Evolutionary conservation across 2,888 invertebrate genomes (phyloP).

Genomic region (Apocheima hispidaria): DNA sequence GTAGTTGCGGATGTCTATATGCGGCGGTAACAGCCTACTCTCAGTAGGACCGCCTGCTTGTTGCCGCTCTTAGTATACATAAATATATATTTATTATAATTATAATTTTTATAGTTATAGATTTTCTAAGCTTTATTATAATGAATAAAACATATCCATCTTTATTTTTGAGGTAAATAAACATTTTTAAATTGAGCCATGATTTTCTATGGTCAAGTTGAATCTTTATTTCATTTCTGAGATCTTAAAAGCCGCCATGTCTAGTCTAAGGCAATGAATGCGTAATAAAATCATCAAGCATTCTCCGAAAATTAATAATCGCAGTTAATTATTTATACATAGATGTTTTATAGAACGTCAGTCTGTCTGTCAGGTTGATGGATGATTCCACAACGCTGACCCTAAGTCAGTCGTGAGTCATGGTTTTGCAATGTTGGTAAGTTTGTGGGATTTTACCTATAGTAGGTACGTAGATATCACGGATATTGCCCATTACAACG

Average conservation of each 20-base stretch:
- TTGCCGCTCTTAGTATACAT: too few species aligned
- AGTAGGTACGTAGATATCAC: background rate
- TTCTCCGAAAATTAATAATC: constrained; percentile 48
- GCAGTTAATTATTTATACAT: constrained; percentile 53
- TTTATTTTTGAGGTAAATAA: too few species aligned
- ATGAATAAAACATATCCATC: too few species aligned
- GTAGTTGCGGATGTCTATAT: too few species aligned
- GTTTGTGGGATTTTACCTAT: background rate
- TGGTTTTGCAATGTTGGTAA: constrained; percentile 35
- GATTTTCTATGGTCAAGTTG: too few species aligned
- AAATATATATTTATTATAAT: too few species aligned
- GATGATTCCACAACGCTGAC: constrained; percentile 61
- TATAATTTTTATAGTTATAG: too few species aligned
- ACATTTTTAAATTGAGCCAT: too few species aligned
- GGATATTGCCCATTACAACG: background rate
- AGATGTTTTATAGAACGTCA: constrained; percentile 44
- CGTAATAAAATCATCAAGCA: constrained; percentile 26
- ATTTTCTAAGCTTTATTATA: too few species aligned
- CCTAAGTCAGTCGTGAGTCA: constrained; percentile 50
- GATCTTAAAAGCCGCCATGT: background rate
- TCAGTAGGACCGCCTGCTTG: too few species aligned
- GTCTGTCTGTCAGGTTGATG: constrained; percentile 61
- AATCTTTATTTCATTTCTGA: background rate
- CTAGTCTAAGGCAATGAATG: background rate
- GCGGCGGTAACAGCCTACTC: too few species aligned